These are phyloP conservation scores for Tethya wilhelma DNA, from an alignment of 37 sponge, comb jelly and placozoan genomes.

Conservation along the genomic window DNA sequence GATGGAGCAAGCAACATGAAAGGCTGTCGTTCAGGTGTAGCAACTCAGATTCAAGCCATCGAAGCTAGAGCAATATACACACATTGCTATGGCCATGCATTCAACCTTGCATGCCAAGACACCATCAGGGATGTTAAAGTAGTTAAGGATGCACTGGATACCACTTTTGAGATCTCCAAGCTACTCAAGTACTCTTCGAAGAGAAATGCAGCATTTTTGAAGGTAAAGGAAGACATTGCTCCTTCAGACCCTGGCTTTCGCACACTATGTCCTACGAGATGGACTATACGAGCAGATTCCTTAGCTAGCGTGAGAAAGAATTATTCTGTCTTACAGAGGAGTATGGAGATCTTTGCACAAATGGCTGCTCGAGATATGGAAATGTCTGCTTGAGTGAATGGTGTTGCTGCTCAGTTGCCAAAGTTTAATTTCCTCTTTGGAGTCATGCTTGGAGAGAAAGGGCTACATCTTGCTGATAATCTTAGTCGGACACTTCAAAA, in stretches of 20 bases:
- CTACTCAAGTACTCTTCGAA: conserved; percentile 71
- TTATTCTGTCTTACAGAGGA: conserved; percentile 7
- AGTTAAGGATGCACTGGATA: conserved; percentile 47
- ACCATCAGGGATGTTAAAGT: conserved; percentile 34
- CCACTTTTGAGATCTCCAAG: conserved; percentile 56
- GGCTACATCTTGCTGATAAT: conserved; percentile 41
- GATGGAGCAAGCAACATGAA: conserved; percentile 51
- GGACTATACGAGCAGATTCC: conserved; percentile 56
- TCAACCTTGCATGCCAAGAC: conserved; percentile 55
- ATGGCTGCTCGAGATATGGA: neutral
- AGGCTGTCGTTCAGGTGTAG: conserved; percentile 55
- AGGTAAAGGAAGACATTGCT: conserved; percentile 38
- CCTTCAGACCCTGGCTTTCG: conserved; percentile 48
- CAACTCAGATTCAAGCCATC: conserved; percentile 3
- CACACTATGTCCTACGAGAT: conserved; percentile 53
- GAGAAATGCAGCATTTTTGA: conserved; percentile 50
- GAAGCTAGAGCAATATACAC: conserved; percentile 53
- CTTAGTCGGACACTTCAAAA: conserved; percentile 52
- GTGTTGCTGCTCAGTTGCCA: conserved; percentile 37
- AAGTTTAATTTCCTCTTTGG: conserved; percentile 59
- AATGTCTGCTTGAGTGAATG: conserved; percentile 34
- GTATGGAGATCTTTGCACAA: conserved; percentile 9
- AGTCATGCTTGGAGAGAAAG: conserved; percentile 2
- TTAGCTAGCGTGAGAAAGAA: conserved; percentile 31
- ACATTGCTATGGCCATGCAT: conserved; percentile 62